phyloP scores from a whole-genome alignment of 2,888 invertebrate genomes.

The Gnatocerus cornutus region DNA sequence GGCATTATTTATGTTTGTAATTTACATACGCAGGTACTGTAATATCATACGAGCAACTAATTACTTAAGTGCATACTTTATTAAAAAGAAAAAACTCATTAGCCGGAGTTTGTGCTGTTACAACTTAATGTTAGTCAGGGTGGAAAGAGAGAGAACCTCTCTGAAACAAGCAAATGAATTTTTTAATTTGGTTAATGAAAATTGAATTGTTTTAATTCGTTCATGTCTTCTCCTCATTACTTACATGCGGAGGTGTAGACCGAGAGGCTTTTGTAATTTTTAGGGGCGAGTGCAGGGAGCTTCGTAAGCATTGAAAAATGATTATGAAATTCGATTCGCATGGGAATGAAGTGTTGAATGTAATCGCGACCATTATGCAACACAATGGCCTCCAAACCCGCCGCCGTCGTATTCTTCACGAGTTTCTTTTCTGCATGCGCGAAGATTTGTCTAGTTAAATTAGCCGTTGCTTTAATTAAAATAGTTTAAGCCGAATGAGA shows the following conservation, averaged over 20 bases:
- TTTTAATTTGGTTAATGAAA: conserved; percentile 42
- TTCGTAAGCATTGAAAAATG: neutral
- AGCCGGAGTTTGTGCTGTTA: conserved; percentile 37
- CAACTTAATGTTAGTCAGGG: conserved; percentile 38
- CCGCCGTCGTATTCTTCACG: conserved; percentile 40
- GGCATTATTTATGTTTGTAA: conserved; percentile 55
- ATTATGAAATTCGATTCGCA: conserved; percentile 13
- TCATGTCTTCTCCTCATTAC: conserved; percentile 23
- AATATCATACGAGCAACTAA: conserved; percentile 55
- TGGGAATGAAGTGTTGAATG: conserved; percentile 37
- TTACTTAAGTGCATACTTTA: conserved; percentile 57
- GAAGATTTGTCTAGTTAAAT: conserved; percentile 71
- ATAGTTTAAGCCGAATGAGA: conserved; percentile 70
- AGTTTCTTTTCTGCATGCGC: conserved; percentile 59
- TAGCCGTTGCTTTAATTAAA: conserved; percentile 72
- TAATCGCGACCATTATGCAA: conserved; percentile 59
- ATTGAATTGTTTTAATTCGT: conserved; percentile 29
- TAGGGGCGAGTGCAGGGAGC: too few relatives aligned
- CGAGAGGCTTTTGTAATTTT: neutral
- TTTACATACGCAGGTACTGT: conserved; percentile 53
- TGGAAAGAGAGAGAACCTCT: conserved; percentile 20
- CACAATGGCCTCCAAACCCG: conserved; percentile 56
- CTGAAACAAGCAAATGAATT: conserved; percentile 35
- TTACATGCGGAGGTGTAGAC: neutral
- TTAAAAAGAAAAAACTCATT: conserved; percentile 53